Base-by-base conservation (phyloP, 1,140 invertebrate genomes). In the Tetranychus urticae region DNA sequence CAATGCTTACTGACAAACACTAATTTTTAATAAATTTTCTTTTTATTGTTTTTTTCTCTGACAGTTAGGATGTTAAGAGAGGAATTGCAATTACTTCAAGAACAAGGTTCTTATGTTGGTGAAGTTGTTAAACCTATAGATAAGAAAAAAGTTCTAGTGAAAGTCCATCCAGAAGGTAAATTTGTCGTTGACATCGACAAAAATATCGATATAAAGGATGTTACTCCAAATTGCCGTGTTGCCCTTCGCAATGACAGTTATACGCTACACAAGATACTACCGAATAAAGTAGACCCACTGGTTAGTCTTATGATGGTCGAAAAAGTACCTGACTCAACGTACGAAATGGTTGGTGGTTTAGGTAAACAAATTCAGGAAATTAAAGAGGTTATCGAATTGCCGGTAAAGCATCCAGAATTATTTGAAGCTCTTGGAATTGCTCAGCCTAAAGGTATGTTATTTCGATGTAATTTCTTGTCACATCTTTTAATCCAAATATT, bases 271-370 rank as follows among this genome's bases (percentile, higher is more conserved):
- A 98, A 98, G 77, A 97, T 99, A 66, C 74, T 99, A 23, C 96
- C 96, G 1, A 99, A 97, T 70, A 99, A 99, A 77, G 89, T 98
- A n/a, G 96, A 98, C 78, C 94, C 94, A 2, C 75, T 98, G 47
- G 96, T 99, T 0, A 97, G 91, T n/a, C 78, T 99, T 54, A 99
- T 99, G 94, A 99, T 99, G 96, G 94, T 99, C 0, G 96, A 99
- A 71, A 98, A 99, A 75, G 94, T 99, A 4, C 96, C 96, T 10
- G 94, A 99, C 74, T 97, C 93, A 0, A 99, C 96, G 0, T 82
- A 99, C 72, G 96, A 99, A 78, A 99, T 98, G 93, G 93, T 99
- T 56, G 96, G 96, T 65, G 96, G 96, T 64, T 77, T 99, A 56
- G 93, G 99, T 69, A 97, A 97, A 70, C 94, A 99, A 76, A 99